A percentile compares a stretch with the other conserved stretches of the same genome.
These are phyloP conservation scores for Clusia tigrina DNA, from an alignment of 2,888 invertebrate species.

Conservation along the genomic window DNA sequence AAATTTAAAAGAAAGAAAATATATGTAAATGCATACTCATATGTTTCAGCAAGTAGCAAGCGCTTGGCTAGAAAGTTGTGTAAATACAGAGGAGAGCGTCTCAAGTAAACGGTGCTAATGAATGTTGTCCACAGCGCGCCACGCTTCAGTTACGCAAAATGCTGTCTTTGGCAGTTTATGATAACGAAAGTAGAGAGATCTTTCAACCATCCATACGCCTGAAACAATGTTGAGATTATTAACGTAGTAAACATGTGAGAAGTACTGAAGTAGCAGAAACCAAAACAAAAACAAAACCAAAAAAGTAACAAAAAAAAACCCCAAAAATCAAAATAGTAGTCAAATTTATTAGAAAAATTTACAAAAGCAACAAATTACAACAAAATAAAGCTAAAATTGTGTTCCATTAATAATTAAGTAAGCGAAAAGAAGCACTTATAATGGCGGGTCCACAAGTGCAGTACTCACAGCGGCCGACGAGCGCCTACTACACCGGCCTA, in stretches of 20 bases:
- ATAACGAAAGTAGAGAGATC: slow-evolving; percentile 12
- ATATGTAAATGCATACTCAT: no score
- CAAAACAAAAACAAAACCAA: no score
- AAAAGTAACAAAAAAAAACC: no score
- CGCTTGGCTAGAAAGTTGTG: no score
- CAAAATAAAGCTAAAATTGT: slow-evolving; percentile 23
- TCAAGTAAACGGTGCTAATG: no score
- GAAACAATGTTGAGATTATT: not conserved
- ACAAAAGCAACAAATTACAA: slow-evolving; percentile 13
- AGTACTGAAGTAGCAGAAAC: not conserved
- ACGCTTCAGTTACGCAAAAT: no score
- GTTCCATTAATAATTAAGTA: slow-evolving; percentile 33
- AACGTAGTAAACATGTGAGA: slow-evolving; percentile 17
- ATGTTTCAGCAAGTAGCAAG: no score
- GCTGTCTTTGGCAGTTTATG: not conserved
- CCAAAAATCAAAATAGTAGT: slow-evolving; percentile 4
- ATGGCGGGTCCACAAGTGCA: slow-evolving; percentile 65
- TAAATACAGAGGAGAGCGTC: no score
- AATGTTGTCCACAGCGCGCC: no score
- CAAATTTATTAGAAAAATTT: slow-evolving; percentile 13
- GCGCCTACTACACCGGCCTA: slow-evolving; percentile 55
- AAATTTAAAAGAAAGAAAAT: no score
- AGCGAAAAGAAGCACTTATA: slow-evolving; percentile 3
- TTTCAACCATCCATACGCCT: slow-evolving; percentile 7
- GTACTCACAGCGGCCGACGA: slow-evolving; percentile 63